Conservation (phyloP, 2,113 vertebrate genomes). For the Callospermophilus lateralis region DNA sequence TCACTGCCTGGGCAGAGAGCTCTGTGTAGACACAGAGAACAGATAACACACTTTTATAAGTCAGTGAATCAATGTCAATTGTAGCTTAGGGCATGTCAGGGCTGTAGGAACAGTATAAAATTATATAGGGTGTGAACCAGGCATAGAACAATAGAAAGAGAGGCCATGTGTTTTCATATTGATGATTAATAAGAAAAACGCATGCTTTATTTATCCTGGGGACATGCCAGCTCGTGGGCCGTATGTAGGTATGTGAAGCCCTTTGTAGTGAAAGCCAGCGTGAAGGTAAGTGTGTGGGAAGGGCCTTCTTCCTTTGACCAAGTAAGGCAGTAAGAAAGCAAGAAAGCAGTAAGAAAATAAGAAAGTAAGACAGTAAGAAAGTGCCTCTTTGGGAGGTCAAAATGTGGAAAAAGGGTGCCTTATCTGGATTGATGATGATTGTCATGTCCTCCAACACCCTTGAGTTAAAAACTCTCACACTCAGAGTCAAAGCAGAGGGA, state of each 20-base stretch:
- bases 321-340: background rate
- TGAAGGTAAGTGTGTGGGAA: background rate
- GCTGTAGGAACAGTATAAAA: constrained; percentile 43
- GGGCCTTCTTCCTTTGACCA: constrained; percentile 37
- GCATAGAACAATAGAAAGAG: constrained; percentile 70
- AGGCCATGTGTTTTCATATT: constrained; percentile 62
- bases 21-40: background rate
- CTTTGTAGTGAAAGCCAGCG: constrained; percentile 59
- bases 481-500: background rate
- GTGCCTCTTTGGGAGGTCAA: background rate
- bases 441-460: background rate
- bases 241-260: constrained; percentile 7
- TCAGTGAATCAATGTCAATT: constrained; percentile 57
- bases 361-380: background rate
- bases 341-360: no score
- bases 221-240: constrained; percentile 48
- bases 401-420: background rate
- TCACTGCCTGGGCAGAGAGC: background rate
- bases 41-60: constrained; percentile 56
- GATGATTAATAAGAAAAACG: constrained; percentile 75
- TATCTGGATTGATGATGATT: background rate
- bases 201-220: constrained; percentile 74
- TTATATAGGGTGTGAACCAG: constrained; percentile 66
- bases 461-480: background rate
- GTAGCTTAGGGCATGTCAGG: constrained; percentile 59